phyloP scores from a whole-genome alignment of 2,888 invertebrate species.

The Drosophila setosimentum region DNA sequence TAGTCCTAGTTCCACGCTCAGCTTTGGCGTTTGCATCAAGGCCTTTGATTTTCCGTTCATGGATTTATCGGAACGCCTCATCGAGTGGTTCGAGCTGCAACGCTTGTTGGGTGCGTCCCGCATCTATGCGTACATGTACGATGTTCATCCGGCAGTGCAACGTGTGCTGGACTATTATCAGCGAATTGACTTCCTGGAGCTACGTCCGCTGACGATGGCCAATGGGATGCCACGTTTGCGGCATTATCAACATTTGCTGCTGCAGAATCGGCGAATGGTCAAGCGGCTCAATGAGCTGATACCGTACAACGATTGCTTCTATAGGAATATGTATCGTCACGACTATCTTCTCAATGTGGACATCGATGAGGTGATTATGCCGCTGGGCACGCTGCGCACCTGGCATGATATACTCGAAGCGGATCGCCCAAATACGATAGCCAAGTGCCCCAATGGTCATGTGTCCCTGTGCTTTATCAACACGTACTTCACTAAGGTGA shows the following conservation, averaged over 20 bases:
- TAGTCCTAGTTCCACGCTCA: neutral
- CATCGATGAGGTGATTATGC: conserved; percentile 96
- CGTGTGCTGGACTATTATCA: conserved; percentile 89
- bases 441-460: conserved; percentile 47
- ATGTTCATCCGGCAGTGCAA: conserved; percentile 94
- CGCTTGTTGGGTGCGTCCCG: conserved; percentile 93
- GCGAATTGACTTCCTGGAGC: conserved; percentile 87
- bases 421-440: conserved; percentile 1
- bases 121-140: conserved; percentile 93
- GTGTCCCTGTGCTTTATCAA: conserved; percentile 92
- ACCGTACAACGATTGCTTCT: conserved; percentile 97
- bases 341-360: conserved; percentile 94
- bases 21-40: conserved; percentile 94
- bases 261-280: conserved; percentile 93
- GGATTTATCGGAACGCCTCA: conserved; percentile 92
- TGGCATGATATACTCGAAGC: conserved; percentile 86
- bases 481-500: conserved; percentile 93
- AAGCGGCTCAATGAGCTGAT: conserved; percentile 96
- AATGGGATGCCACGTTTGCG: conserved; percentile 94
- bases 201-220: conserved; percentile 92
- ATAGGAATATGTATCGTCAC: conserved; percentile 94
- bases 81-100: conserved; percentile 96
- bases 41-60: conserved; percentile 95
- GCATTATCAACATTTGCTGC: conserved; percentile 92
- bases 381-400: conserved; percentile 79